These are phyloP conservation scores for Pandemis corylana DNA, from an alignment of 2,888 invertebrate species.

Conservation along the genomic window DNA sequence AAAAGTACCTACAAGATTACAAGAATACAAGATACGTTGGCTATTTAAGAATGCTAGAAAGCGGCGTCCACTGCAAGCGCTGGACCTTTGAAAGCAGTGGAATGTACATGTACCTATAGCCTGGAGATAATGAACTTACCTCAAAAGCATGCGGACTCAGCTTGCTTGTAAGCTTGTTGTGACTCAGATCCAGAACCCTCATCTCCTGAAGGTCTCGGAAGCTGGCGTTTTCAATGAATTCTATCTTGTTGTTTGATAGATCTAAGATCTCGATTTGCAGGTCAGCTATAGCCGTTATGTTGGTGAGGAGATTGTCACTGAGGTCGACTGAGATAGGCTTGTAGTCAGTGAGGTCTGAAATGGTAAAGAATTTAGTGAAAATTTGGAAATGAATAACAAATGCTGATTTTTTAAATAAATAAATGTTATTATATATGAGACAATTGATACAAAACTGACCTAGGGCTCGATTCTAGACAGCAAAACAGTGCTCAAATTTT, in stretches of 20 bases:
- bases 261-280: slow-evolving; percentile 84
- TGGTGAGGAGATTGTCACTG: slow-evolving; percentile 75
- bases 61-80: too few species aligned
- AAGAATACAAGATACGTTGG: too few species aligned
- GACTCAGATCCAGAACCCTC: slow-evolving; percentile 87
- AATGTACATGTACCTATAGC: too few species aligned
- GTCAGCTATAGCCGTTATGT: slow-evolving; percentile 82
- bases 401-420: too few species aligned
- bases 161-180: slow-evolving; percentile 86
- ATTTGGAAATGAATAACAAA: too few species aligned
- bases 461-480: too few species aligned
- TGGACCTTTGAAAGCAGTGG: too few species aligned
- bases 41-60: too few species aligned
- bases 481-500: too few species aligned
- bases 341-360: slow-evolving; percentile 63
- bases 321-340: slow-evolving; percentile 72
- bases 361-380: neutral
- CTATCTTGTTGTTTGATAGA: slow-evolving; percentile 87
- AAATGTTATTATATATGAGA: too few species aligned
- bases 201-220: slow-evolving; percentile 87
- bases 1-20: too few species aligned
- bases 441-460: too few species aligned
- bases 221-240: slow-evolving; percentile 84
- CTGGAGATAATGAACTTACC: slow-evolving; percentile 71
- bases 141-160: slow-evolving; percentile 88